Evolutionary conservation across 2,113 vertebrate species (phyloP).

Genomic region (Helogale parvula): DNA sequence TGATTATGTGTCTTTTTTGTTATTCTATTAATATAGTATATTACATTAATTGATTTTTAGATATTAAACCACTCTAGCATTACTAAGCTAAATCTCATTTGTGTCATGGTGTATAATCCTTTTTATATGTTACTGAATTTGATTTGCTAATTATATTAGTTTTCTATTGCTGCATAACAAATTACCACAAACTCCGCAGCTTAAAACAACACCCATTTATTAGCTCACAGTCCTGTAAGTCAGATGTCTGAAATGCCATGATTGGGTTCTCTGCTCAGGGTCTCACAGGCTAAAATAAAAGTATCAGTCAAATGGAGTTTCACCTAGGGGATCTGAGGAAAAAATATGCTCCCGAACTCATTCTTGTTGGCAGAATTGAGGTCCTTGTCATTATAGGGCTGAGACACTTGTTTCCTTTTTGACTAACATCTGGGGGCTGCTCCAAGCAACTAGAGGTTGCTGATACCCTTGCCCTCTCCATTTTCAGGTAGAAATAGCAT

Average conservation of each 20-base stretch:
- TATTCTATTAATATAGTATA: slow-evolving; percentile 39
- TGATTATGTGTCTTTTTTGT: slow-evolving; percentile 14
- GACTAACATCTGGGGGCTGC: neutral
- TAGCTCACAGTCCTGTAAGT: neutral
- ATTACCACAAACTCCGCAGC: slow-evolving; percentile 51
- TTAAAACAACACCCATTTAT: slow-evolving; percentile 47
- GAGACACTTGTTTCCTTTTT: neutral
- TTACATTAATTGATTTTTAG: slow-evolving; percentile 57
- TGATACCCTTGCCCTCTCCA: neutral
- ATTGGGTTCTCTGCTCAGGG: neutral
- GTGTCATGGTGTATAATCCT: slow-evolving; percentile 45
- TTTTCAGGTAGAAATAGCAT: slow-evolving; percentile 25
- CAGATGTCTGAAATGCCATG: slow-evolving; percentile 35
- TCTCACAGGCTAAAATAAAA: neutral
- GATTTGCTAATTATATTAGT: slow-evolving; percentile 59
- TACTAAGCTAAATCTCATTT: slow-evolving; percentile 47
- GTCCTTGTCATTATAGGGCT: neutral
- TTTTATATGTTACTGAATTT: slow-evolving; percentile 53
- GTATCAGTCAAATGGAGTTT: neutral
- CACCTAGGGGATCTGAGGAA: neutral
- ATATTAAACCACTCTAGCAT: slow-evolving; percentile 58
- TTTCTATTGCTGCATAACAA: slow-evolving; percentile 52
- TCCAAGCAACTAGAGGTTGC: neutral
- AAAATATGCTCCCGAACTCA: neutral
- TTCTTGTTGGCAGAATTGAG: neutral